Percentiles rank a stretch among this genome's conserved stretches.
These are phyloP conservation scores for Deroptyus accipitrinus DNA, from an alignment of 2,113 vertebrate species.

Conservation along the genomic window DNA sequence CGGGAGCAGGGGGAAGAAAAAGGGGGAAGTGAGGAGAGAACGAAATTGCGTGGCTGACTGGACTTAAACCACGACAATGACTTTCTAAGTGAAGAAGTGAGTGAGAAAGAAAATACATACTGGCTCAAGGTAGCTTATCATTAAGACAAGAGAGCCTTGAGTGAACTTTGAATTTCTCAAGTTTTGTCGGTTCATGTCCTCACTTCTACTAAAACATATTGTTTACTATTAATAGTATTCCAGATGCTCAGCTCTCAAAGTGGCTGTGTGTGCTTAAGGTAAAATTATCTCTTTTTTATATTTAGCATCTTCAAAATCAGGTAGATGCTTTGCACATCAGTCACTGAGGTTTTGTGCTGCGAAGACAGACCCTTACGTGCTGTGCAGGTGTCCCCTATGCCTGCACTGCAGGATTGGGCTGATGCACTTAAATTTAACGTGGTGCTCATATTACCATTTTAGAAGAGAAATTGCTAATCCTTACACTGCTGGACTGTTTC, in stretches of 20 bases:
- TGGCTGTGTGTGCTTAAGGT: neutral
- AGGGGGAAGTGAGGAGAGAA: too few species aligned
- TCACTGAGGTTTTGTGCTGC: neutral
- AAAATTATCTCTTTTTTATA: neutral
- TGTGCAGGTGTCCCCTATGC: neutral
- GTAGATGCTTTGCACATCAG: neutral
- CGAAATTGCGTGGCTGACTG: too few species aligned
- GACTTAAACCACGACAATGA: too few species aligned
- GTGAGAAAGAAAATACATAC: neutral
- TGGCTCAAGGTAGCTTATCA: neutral
- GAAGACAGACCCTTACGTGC: neutral
- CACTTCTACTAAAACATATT: neutral
- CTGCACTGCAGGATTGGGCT: neutral
- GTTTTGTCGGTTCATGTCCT: neutral
- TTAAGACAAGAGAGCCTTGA: neutral
- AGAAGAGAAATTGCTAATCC: neutral
- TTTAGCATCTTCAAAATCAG: neutral
- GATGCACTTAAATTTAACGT: neutral
- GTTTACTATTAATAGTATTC: neutral
- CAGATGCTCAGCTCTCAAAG: neutral
- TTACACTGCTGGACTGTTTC: neutral
- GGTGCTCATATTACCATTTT: neutral
- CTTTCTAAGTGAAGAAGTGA: conserved; percentile 17
- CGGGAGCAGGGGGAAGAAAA: too few species aligned
- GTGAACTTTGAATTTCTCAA: conserved; percentile 5